Evolutionary conservation across 1,140 invertebrate species (phyloP), one percentile per base, ranked within the genome.

Genomic region (Leptinotarsa texana): DNA sequence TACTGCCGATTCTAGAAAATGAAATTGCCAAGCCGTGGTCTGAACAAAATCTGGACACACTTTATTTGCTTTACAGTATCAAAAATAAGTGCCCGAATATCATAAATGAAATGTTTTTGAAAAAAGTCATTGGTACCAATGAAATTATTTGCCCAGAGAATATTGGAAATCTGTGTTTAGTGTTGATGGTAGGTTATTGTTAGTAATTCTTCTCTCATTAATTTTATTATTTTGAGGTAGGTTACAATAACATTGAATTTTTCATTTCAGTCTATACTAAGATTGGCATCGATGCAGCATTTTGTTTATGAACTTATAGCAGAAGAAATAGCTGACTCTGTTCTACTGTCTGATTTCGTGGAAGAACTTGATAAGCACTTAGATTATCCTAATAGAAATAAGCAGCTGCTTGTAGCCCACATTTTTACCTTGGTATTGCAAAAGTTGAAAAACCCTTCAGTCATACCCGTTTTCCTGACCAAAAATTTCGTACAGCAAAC

Each of bases 251-350:
- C 61, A 42, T 42, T 42, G 2, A 42, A 42, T 42, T 68, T 75
- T 75, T 72, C 42, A n/a, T 87, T 88, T 74, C 83, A 91, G 91
- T 85, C 87, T 73, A 87, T 89, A 70, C 89, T 90, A 65, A 88
- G 89, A 81, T 86, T 88, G 77, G 83, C 87, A 74, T 87, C 86
- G 49, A 83, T 87, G 51, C 86, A 87, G 72, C 91, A 92, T 84
- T 90, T 91, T 62, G 83, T 92, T 49, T 91, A 89, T 81, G 86
- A 89, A 76, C 79, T 88, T 71, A 88, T 91, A 77, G 87, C 87
- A 48, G 84, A 86, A 80, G 81, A 87, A 78, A 78, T 91, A 63
- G 83, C 84, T 3, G 80, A 85, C 79, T 86, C 87, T 11, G 82
- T 88, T 57, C 83, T 88, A 75, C 74, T 89, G 2, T 69, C 81